These are phyloP conservation scores for Phataginus tetradactyla DNA, from an alignment of 2,797 vertebrate species.

Conservation along the genomic window DNA sequence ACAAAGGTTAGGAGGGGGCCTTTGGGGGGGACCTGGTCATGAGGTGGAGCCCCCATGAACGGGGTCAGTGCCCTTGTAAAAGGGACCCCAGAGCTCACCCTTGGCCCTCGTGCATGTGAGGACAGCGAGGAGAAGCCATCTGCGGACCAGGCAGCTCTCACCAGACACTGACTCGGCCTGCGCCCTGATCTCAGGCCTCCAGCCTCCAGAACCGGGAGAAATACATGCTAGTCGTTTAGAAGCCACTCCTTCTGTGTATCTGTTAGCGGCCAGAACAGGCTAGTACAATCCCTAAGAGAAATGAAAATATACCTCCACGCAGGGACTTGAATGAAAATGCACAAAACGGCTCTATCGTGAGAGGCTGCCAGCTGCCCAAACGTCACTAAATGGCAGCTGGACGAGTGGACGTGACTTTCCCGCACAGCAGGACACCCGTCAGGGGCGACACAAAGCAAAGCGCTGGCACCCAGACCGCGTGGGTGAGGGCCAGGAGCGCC, in stretches of 20 bases:
- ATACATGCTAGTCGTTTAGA: no score
- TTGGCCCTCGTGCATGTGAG: rapidly evolving
- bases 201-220: neutral
- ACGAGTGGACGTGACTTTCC: rapidly evolving
- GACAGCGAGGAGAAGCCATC: neutral
- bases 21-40: rapidly evolving
- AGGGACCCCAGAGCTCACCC: neutral
- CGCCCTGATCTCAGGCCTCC: no score
- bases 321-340: rapidly evolving
- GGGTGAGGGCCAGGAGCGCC: rapidly evolving
- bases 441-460: no score
- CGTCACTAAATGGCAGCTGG: neutral
- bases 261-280: neutral
- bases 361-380: no score
- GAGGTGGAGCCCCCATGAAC: neutral
- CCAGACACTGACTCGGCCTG: neutral
- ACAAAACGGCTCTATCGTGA: rapidly evolving
- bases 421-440: no score
- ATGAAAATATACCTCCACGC: neutral
- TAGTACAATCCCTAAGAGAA: neutral
- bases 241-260: rapidly evolving
- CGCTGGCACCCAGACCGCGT: no score
- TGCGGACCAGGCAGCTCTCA: neutral
- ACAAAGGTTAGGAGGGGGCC: neutral
- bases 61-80: no score